Conservation (phyloP, 1,140 invertebrate species). For the Drosophila albomicans region DNA sequence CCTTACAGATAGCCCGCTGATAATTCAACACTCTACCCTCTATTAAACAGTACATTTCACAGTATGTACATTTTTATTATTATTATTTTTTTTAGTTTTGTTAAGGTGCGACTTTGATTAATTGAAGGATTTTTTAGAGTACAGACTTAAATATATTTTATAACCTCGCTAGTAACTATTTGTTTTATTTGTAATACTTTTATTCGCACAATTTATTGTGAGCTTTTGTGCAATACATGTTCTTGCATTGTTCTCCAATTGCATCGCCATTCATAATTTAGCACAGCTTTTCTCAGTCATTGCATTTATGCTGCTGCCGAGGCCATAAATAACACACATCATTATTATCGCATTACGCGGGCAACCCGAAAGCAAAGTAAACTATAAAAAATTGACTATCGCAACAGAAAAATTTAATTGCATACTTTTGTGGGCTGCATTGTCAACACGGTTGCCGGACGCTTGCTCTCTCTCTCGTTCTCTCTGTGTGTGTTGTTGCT, state of each 20-base stretch:
- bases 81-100: too few relatives aligned
- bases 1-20: too few relatives aligned
- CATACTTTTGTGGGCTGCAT: slow-evolving; percentile 55
- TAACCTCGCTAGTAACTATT: too few relatives aligned
- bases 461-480: neutral
- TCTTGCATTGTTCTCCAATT: slow-evolving; percentile 10
- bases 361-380: slow-evolving; percentile 39
- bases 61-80: too few relatives aligned
- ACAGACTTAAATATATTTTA: too few relatives aligned
- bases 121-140: too few relatives aligned
- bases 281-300: slow-evolving; percentile 23
- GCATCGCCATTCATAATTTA: slow-evolving; percentile 8
- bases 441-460: slow-evolving; percentile 55
- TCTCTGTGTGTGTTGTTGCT: neutral
- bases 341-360: slow-evolving; percentile 73
- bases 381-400: slow-evolving; percentile 54
- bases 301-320: neutral
- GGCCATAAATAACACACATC: slow-evolving; percentile 55
- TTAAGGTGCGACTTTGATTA: too few relatives aligned
- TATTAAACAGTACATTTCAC: too few relatives aligned
- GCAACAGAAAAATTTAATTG: slow-evolving; percentile 35
- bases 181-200: neutral
- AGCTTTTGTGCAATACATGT: neutral
- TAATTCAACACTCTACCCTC: too few relatives aligned
- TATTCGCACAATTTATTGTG: neutral